These are phyloP conservation scores for Formica aserva DNA, from an alignment of 2,888 invertebrate species.

Conservation along the genomic window DNA sequence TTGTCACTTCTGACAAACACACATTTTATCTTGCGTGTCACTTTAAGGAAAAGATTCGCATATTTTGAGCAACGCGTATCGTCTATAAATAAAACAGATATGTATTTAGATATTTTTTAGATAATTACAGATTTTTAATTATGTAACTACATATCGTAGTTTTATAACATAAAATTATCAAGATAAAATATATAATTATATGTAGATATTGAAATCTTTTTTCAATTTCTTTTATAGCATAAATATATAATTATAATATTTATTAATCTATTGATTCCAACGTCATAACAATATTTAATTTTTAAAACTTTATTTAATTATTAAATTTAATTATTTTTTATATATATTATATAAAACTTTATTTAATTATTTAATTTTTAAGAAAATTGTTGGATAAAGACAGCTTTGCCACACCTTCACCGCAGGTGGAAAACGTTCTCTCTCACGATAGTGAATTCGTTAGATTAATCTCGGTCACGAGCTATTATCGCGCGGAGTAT, in stretches of 20 bases:
- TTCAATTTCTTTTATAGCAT: neutral
- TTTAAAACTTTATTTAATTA: neutral
- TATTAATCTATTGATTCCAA: neutral
- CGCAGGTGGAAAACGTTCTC: neutral
- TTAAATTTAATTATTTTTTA: too few relatives aligned
- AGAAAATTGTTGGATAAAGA: neutral
- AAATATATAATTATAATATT: neutral
- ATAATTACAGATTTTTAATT: too few relatives aligned
- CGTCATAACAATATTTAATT: neutral
- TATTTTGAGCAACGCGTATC: neutral
- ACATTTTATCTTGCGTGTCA: constrained; percentile 29
- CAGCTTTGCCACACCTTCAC: neutral
- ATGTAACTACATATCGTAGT: neutral
- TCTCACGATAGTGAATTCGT: constrained; percentile 53
- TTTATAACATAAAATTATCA: neutral
- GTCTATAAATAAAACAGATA: neutral
- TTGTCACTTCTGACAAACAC: constrained; percentile 29
- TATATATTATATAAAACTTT: too few relatives aligned
- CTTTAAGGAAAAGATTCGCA: neutral
- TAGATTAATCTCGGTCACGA: constrained; percentile 56
- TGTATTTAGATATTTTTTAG: neutral
- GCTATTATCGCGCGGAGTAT: constrained; percentile 58
- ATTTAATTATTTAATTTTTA: neutral
- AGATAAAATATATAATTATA: neutral
- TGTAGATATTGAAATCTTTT: neutral